Conservation (phyloP, 2,113 vertebrate genomes). For the Procavia capensis region DNA sequence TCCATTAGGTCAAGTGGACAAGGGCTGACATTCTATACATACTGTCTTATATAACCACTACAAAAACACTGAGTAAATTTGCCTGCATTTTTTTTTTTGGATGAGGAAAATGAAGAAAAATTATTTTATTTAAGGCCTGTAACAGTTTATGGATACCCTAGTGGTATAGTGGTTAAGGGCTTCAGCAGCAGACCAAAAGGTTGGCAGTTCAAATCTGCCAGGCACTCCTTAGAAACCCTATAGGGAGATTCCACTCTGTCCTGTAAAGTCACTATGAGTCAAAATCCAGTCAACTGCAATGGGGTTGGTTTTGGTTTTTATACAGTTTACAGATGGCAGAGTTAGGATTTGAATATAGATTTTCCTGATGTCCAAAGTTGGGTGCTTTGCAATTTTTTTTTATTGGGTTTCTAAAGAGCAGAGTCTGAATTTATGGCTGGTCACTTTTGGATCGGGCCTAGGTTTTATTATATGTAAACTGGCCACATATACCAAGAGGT, state of each 20-base stretch:
- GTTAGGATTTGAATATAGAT: not conserved
- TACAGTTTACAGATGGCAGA: not conserved
- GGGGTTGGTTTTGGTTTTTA: no score
- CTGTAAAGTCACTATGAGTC: no score
- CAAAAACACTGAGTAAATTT: not conserved
- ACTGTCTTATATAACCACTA: not conserved
- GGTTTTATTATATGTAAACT: conserved; percentile 15
- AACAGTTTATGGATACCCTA: not conserved
- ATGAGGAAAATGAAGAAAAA: not conserved
- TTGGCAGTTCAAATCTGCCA: no score
- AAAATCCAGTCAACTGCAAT: no score
- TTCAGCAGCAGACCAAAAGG: no score
- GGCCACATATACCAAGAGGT: not conserved
- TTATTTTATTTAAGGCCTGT: not conserved
- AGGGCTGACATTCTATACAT: not conserved
- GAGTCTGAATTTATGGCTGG: not conserved
- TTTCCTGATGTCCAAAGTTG: not conserved
- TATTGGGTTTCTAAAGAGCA: not conserved
- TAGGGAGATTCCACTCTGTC: no score
- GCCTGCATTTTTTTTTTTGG: not conserved
- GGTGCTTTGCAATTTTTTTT: not conserved
- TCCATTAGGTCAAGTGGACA: not conserved
- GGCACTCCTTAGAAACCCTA: no score
- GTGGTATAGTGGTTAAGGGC: no score
- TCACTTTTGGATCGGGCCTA: not conserved